phyloP scores from a whole-genome alignment of 1,140 invertebrate species.

The Archegozetes longisetosus region DNA sequence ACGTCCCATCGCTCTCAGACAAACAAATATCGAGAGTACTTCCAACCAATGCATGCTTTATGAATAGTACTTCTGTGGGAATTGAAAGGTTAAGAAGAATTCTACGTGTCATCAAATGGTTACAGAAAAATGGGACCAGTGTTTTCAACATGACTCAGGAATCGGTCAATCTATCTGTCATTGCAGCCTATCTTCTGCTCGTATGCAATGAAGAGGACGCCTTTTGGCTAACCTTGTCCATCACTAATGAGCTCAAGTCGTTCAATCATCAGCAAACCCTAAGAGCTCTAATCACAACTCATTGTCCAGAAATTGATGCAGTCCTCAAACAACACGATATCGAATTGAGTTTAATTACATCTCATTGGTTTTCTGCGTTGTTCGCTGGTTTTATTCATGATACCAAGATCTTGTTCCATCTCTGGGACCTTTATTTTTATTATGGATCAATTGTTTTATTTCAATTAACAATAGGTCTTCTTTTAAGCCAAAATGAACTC shows the following conservation, averaged over 20 bases:
- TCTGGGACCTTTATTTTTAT: constrained; percentile 93
- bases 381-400: constrained; percentile 89
- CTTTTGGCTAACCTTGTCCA: constrained; percentile 97
- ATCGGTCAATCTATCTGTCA: constrained; percentile 27
- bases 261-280: constrained; percentile 4
- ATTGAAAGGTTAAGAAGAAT: constrained; percentile 69
- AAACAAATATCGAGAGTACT: constrained; percentile 88
- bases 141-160: constrained; percentile 2
- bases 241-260: constrained; percentile 76
- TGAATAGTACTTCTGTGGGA: constrained; percentile 62
- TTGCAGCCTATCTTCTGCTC: constrained; percentile 82
- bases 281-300: constrained; percentile 62
- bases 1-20: constrained; percentile 69
- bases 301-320: constrained; percentile 73
- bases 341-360: constrained; percentile 54
- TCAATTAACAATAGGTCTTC: constrained; percentile 82
- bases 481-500: constrained; percentile 83
- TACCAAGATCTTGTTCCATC: constrained; percentile 79
- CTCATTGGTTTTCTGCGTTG: constrained; percentile 96
- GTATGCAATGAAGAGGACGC: constrained; percentile 96
- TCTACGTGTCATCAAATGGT: constrained; percentile 80
- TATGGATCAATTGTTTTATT: constrained; percentile 91
- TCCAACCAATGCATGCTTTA: constrained; percentile 96
- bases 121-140: constrained; percentile 29
- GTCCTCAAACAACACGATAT: constrained; percentile 75